These are phyloP conservation scores for Luscinia luscinia DNA, from an alignment of 2,797 vertebrate genomes.

Conservation along the genomic window DNA sequence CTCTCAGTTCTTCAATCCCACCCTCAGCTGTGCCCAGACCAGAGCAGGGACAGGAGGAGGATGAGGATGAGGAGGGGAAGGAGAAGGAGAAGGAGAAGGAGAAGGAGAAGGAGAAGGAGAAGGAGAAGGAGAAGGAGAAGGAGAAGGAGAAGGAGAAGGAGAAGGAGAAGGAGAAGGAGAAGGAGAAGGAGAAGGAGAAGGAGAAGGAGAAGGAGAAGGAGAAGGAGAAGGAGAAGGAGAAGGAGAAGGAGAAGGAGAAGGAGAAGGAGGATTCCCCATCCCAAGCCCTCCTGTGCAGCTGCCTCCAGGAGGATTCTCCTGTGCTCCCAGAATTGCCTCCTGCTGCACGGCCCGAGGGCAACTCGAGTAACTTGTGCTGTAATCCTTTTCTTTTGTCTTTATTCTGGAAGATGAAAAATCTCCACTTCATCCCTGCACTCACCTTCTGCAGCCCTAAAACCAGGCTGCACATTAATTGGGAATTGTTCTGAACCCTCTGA, in stretches of 20 bases:
- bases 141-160: no score
- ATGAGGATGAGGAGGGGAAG: not conserved
- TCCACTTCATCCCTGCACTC: not conserved
- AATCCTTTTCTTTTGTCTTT: not conserved
- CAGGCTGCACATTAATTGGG: not conserved
- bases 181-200: no score
- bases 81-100: no score
- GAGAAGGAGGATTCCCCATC: not conserved
- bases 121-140: no score
- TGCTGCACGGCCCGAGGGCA: not conserved
- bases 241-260: no score
- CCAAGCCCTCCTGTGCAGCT: not conserved
- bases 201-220: no score
- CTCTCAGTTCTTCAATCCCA: not conserved
- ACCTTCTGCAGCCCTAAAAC: not conserved
- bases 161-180: no score
- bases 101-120: not conserved
- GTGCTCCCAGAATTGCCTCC: not conserved
- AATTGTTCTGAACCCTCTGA: not conserved
- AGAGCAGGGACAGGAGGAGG: not conserved
- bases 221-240: no score
- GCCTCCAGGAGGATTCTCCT: not conserved
- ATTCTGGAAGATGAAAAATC: not conserved
- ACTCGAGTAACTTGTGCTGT: not conserved
- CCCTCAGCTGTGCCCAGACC: not conserved